Evolutionary conservation across 2,888 invertebrate species (phyloP), one percentile per base, ranked within the genome.

Genomic region (Eudemis profundana): DNA sequence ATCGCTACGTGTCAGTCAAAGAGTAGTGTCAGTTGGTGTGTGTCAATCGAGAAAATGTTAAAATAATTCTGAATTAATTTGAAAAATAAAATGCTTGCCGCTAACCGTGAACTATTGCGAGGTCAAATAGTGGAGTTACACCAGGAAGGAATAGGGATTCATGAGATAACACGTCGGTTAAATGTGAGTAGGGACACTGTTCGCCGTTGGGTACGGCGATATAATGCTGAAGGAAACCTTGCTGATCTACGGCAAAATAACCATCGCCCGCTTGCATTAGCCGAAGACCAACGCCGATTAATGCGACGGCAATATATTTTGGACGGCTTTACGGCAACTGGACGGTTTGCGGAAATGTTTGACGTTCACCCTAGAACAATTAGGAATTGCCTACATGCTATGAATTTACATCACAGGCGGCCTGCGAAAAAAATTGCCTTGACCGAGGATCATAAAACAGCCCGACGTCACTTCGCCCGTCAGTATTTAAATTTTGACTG

Each of bases 401-500:
- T 33, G 17, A 23, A 33, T 29, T 33, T 7, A 8, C 50, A 50
- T 50, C 10, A 50, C 33, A 50, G 17, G 7, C 19, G 44, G 50
- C 33, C 50, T 50, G 50, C 50, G 47, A 50, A 50, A 50, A 50
- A 50, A 50, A 44, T 19, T 17, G 44, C 44, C 19, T 44, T 44
- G 44, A 19, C 44, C 19, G 3, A 1, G 3, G 2, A 44, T 19
- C n/a, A 44, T 44, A 44, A 44, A 44, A 1, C 10, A 29, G 47
- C 47, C 14, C 23, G 23, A 47, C 47, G 23, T 47, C 23, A 27
- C 47, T 47, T 47, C 47, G 47, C 47, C 23, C 47, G 27, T 14
- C 47, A 40, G 15, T 47, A 47, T 19, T 27, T 47, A 47, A 47
- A 47, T 47, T 47, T 47, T 47, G 47, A 47, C 40, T 42, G 40